Evolutionary conservation across 2,113 vertebrate genomes (phyloP).

Genomic region (Hippolais icterina): DNA sequence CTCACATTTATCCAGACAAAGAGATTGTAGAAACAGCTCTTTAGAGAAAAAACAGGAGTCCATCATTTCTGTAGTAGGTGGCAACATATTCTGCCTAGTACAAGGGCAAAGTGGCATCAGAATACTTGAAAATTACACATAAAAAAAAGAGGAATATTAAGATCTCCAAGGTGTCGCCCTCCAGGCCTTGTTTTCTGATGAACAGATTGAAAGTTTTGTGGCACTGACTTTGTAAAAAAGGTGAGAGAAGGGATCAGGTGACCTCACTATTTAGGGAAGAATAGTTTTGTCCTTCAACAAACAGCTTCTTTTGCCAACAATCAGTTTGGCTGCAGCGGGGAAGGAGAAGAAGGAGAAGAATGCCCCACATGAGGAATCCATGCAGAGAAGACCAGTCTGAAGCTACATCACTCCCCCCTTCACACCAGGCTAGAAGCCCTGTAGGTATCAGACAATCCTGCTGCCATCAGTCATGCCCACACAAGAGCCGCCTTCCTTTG

Average conservation of each 20-base stretch:
- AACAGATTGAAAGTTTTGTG: not conserved
- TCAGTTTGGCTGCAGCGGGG: not conserved
- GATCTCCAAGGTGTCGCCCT: not conserved
- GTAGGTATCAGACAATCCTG: not conserved
- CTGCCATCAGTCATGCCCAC: not conserved
- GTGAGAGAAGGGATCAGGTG: not conserved
- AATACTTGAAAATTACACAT: not conserved
- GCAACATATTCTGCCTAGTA: not conserved
- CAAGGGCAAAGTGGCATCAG: not conserved
- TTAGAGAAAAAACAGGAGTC: not conserved
- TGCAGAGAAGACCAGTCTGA: not conserved
- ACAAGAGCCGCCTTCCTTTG: not conserved
- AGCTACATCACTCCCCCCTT: fast-evolving
- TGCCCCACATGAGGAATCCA: not conserved
- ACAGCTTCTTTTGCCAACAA: not conserved
- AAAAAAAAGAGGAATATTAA: not conserved
- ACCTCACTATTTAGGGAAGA: not conserved
- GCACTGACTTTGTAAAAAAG: not conserved
- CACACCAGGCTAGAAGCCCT: not conserved
- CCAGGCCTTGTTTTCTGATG: not conserved
- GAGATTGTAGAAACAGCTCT: not conserved
- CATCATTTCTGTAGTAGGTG: not conserved
- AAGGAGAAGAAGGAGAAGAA: not conserved
- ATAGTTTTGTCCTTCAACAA: not conserved
- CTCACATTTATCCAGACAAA: not conserved